Conservation (phyloP, 2,888 invertebrate species). For the Loripinus fragilis region DNA sequence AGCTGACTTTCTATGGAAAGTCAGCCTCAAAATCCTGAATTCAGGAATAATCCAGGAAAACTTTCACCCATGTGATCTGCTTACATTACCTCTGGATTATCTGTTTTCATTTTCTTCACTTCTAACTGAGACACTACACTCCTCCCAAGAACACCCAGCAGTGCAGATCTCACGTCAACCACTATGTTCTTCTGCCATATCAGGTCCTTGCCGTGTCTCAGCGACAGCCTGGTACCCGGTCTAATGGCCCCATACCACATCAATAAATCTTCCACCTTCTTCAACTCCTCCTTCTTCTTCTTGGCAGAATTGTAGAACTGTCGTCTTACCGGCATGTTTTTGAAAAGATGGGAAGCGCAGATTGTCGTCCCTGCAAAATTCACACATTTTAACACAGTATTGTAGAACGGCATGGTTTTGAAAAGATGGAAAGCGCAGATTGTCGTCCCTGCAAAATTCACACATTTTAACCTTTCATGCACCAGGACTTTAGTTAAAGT, state of each 20-base stretch:
- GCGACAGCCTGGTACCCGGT: slow-evolving; percentile 84
- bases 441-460: slow-evolving; percentile 85
- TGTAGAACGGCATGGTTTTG: slow-evolving; percentile 85
- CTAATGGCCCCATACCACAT: slow-evolving; percentile 85
- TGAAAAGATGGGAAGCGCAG: slow-evolving; percentile 85
- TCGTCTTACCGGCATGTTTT: slow-evolving; percentile 86
- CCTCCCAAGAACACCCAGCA: slow-evolving; percentile 69
- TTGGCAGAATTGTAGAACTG: slow-evolving; percentile 84
- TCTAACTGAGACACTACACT: slow-evolving; percentile 62
- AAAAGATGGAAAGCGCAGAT: slow-evolving; percentile 85
- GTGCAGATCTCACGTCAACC: slow-evolving; percentile 64
- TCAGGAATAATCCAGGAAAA: no score
- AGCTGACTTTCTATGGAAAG: no score
- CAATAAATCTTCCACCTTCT: slow-evolving; percentile 85
- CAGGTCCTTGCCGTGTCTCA: slow-evolving; percentile 84
- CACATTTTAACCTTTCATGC: no score
- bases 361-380: slow-evolving; percentile 85
- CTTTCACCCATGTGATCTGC: no score
- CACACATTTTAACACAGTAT: slow-evolving; percentile 75
- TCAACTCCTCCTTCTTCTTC: slow-evolving; percentile 85
- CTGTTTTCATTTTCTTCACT: slow-evolving; percentile 37
- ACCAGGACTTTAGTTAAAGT: no score
- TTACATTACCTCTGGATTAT: slow-evolving; percentile 57
- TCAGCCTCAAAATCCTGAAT: no score
- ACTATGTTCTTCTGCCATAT: slow-evolving; percentile 85